Base-by-base conservation (phyloP, 2,797 vertebrate genomes). In the Thaleichthys pacificus region DNA sequence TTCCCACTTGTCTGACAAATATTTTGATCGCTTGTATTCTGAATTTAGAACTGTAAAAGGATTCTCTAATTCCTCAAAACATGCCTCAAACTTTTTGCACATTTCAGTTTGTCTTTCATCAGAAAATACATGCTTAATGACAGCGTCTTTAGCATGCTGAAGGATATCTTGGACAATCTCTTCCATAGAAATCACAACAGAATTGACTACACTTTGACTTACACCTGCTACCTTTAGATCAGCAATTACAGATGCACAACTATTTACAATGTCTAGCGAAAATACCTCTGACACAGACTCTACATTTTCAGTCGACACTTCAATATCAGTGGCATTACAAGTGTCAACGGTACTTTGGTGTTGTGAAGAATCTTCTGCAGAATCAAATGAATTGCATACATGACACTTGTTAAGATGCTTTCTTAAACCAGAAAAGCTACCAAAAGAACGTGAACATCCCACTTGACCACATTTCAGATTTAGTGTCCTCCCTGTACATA, bases 161-260 rank as follows among this genome's bases (percentile, higher is more conserved):
- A 80, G 75, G 14, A 81, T 74, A 64, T 80, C 78, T 26, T 26
- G 24, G 24, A 26, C 24, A 26, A 78, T 80, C 58, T 82, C 81
- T 67, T 84, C 78, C 70, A 78, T 80, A 49, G 75, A 83, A 69
- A 9, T 78, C 70, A 82, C 73, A 0, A 80, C 68, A 79, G 62
- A 84, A 61, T 85, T 80, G 24, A 78, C 8, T 3, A 56, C 12
- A 84, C 66, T 71, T 77, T 79, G 76, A 42, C 64, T 54, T 24
- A 82, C 70, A 76, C 73, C 73, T 77, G 74, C 79, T 73, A 75
- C 76, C 68, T 78, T 73, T 68, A 73, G 5, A 80, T 80, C 68
- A 35, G 71, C 65, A 77, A 82, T 80, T 38, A 26, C 24, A 77
- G 71, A 5, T 51, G 70, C 73, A 80, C 77, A 80, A 78, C 74